phyloP scores from a whole-genome alignment of 2,888 invertebrate species.

The Diarsia rubi region DNA sequence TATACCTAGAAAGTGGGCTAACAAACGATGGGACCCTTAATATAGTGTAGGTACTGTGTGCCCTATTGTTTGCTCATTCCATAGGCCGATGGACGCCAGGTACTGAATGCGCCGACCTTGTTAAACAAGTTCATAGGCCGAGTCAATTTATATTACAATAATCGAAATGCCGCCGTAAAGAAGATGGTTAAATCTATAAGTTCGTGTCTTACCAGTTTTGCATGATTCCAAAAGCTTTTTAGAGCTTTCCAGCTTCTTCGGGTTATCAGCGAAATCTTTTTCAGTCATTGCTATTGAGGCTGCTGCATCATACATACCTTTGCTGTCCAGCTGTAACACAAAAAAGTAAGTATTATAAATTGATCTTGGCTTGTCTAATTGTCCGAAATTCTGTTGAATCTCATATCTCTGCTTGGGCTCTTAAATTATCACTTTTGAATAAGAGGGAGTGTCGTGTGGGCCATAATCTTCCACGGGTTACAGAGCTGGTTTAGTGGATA shows the following conservation, averaged over 20 bases:
- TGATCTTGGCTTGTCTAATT: background rate
- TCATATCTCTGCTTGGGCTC: background rate
- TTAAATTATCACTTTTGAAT: background rate
- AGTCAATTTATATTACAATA: background rate
- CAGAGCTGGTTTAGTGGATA: background rate
- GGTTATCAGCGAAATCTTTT: slow-evolving; percentile 78
- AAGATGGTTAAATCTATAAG: background rate
- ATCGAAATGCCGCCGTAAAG: background rate
- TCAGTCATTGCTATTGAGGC: slow-evolving; percentile 75
- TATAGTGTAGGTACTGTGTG: background rate
- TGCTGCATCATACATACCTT: slow-evolving; percentile 81
- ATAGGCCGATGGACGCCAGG: background rate
- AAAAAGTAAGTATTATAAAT: background rate
- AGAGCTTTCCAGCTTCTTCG: slow-evolving; percentile 75
- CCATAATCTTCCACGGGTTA: background rate
- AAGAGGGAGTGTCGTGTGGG: too few species aligned
- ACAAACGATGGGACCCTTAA: background rate
- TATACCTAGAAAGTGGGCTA: background rate
- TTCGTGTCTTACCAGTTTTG: slow-evolving; percentile 76
- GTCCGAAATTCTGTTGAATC: background rate
- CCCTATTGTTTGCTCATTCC: background rate
- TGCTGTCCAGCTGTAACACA: slow-evolving; percentile 79
- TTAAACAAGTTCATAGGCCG: background rate
- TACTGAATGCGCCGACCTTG: background rate
- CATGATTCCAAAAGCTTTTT: slow-evolving; percentile 82